Evolutionary conservation across 2,888 invertebrate species (phyloP).

Genomic region (Cheilosia pagana): DNA sequence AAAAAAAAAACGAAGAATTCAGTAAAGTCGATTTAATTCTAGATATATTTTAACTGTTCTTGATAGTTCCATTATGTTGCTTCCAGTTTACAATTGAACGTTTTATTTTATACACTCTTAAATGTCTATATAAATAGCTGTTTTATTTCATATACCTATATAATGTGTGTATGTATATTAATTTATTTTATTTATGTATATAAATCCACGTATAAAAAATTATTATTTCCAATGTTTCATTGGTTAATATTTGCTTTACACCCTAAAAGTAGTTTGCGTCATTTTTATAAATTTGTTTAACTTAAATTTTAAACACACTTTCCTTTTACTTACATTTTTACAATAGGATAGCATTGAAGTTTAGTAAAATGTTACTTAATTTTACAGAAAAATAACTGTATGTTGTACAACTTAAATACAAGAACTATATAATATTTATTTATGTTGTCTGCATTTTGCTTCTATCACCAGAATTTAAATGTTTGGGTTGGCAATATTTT

Average conservation of each 20-base stretch:
- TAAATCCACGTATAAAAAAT: conserved; percentile 66
- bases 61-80: neutral
- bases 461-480: no score
- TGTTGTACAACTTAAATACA: neutral
- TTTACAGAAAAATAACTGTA: conserved; percentile 3
- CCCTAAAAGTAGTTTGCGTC: conserved; percentile 49
- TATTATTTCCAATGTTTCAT: conserved; percentile 56
- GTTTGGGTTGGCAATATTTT: no score
- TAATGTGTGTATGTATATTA: conserved; percentile 18
- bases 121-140: conserved; percentile 33
- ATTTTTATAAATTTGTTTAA: conserved; percentile 59
- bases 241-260: conserved; percentile 50
- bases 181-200: conserved; percentile 26
- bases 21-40: conserved; percentile 5
- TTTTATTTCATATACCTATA: conserved; percentile 18
- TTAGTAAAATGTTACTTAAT: conserved; percentile 25
- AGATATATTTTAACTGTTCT: conserved; percentile 9
- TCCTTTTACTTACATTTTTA: conserved; percentile 64
- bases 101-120: conserved; percentile 9
- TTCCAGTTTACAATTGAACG: conserved; percentile 14
- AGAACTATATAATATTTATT: neutral
- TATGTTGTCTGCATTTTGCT: neutral
- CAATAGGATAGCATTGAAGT: conserved; percentile 73
- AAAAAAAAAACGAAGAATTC: neutral
- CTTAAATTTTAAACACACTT: conserved; percentile 61